Conservation (phyloP, 2,113 vertebrate genomes). For the Laticauda laticaudata region DNA sequence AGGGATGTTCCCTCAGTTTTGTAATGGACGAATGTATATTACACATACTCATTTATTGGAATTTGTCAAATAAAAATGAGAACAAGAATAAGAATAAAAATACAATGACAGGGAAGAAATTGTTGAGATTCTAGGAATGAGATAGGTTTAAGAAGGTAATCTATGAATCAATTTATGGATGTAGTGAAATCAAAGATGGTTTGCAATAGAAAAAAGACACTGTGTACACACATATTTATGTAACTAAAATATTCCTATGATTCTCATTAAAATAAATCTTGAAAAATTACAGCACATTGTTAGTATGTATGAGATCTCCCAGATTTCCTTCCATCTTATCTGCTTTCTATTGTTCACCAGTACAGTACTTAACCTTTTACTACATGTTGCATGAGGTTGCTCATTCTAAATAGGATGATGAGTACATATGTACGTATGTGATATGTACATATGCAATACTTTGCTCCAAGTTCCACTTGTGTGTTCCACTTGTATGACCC, state of each 20-base stretch:
- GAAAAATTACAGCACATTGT: neutral
- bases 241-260: neutral
- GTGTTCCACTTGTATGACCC: neutral
- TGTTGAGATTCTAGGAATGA: neutral
- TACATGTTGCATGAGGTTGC: neutral
- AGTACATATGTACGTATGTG: neutral
- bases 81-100: too few species aligned
- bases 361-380: neutral
- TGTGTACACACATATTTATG: neutral
- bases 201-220: neutral
- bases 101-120: too few species aligned
- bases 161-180: neutral
- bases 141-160: neutral
- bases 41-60: neutral
- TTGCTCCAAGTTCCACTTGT: neutral
- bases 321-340: neutral
- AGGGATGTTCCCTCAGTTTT: neutral
- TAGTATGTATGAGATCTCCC: neutral
- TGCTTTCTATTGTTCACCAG: neutral
- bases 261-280: neutral
- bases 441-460: neutral
- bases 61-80: too few species aligned
- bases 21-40: neutral
- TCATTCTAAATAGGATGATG: neutral
- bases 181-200: neutral